A percentile compares a stretch with the other conserved stretches of the same genome.
Conservation (phyloP, 2,797 vertebrate species). For the Vespertilio murinus region DNA sequence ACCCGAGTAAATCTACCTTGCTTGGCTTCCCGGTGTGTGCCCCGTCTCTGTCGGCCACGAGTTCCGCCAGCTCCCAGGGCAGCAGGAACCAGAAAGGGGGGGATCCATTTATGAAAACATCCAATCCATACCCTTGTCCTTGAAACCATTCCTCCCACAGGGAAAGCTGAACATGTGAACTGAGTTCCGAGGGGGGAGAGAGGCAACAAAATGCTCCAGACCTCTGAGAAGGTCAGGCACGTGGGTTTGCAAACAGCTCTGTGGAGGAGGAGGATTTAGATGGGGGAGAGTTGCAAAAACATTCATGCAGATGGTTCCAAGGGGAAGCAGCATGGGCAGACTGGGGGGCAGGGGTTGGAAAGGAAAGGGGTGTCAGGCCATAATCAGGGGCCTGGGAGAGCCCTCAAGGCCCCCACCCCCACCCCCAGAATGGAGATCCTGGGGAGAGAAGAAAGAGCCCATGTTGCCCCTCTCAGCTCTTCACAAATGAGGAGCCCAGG, state of each 20-base stretch:
- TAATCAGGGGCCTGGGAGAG: neutral
- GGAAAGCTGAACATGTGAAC: neutral
- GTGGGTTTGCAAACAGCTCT: neutral
- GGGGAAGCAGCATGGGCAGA: neutral
- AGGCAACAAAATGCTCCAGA: neutral
- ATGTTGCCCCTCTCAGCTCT: neutral
- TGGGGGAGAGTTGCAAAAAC: neutral
- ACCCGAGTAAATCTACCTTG: conserved; percentile 69
- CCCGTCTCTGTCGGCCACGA: conserved; percentile 50
- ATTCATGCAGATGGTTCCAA: neutral
- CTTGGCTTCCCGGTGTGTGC: conserved; percentile 62
- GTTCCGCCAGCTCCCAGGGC: neutral
- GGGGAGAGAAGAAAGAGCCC: neutral
- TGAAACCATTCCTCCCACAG: accelerated
- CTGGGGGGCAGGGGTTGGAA: neutral
- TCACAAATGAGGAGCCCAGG: neutral
- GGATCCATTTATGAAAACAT: neutral
- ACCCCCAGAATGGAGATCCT: neutral
- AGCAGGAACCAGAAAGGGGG: neutral
- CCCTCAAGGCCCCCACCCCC: too few species aligned
- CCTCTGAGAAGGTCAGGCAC: neutral
- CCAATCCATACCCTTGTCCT: neutral
- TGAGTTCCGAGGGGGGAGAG: neutral
- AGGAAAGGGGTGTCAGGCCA: neutral
- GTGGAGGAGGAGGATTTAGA: neutral